Evolutionary conservation across 2,797 vertebrate genomes (phyloP).

Genomic region (Semaprochilodus insignis): DNA sequence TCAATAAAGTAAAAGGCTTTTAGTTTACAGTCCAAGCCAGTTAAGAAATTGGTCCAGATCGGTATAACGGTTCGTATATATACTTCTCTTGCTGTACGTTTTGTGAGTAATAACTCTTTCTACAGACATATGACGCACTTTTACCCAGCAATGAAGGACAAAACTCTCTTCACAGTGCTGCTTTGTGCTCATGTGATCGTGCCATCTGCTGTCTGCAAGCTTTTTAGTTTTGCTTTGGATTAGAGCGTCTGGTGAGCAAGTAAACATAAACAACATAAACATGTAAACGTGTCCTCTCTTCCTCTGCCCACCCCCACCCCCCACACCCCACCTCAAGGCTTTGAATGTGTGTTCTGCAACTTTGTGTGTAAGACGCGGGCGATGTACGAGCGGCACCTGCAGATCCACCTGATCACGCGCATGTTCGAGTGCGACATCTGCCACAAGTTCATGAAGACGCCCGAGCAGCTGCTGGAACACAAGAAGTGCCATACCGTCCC

Average conservation of each 20-base stretch:
- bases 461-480: constrained; percentile 98
- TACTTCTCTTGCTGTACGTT: not conserved
- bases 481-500: constrained; percentile 99
- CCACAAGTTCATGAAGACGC: constrained; percentile 99
- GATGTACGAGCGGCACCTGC: constrained; percentile 98
- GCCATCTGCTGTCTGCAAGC: constrained; percentile 10
- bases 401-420: constrained; percentile 98
- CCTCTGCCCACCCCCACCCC: constrained; percentile 8
- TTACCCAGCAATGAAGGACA: too few species aligned
- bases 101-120: not conserved
- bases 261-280: constrained; percentile 9
- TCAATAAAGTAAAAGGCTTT: too few species aligned
- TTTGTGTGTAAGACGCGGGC: constrained; percentile 98
- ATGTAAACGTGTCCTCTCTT: constrained; percentile 1
- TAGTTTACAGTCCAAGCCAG: too few species aligned
- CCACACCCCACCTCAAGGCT: constrained; percentile 81
- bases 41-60: too few species aligned
- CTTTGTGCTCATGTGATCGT: constrained; percentile 7
- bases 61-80: too few species aligned
- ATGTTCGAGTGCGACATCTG: constrained; percentile 99
- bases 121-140: not conserved
- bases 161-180: not conserved
- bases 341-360: constrained; percentile 99
- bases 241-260: constrained; percentile 1
- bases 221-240: constrained; percentile 8